These are phyloP conservation scores for Eurytoma adleriae DNA, from an alignment of 2,888 invertebrate species.

Conservation along the genomic window DNA sequence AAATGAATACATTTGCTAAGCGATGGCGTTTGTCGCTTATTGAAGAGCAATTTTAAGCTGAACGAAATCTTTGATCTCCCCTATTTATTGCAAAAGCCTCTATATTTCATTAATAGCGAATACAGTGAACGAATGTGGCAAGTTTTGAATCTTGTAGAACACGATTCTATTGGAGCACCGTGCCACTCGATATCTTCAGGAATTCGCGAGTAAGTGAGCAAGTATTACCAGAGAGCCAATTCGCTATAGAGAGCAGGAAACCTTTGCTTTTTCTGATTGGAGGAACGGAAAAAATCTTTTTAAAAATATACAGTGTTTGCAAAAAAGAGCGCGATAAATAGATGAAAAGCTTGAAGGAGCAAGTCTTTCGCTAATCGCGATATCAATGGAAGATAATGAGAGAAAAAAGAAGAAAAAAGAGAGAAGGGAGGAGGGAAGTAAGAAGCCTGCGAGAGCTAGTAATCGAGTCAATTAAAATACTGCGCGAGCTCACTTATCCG, in stretches of 20 bases:
- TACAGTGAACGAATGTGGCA: too few species aligned
- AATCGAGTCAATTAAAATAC: constrained; percentile 71
- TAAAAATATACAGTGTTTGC: background rate
- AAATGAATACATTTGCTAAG: background rate
- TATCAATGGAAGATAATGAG: background rate
- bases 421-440: background rate
- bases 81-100: too few species aligned
- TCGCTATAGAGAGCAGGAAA: background rate
- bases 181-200: too few species aligned
- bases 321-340: background rate
- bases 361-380: background rate
- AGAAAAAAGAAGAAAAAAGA: background rate
- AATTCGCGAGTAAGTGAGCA: too few species aligned
- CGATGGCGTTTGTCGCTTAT: background rate
- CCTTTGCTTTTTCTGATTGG: background rate
- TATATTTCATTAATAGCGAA: too few species aligned
- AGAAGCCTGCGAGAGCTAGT: constrained; percentile 59
- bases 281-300: too few species aligned
- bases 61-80: background rate
- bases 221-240: background rate
- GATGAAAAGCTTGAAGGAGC: background rate
- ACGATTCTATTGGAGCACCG: too few species aligned
- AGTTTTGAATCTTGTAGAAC: too few species aligned
- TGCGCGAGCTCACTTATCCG: constrained; percentile 65
- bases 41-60: constrained; percentile 32